Conservation (phyloP, 2,113 vertebrate species). For the Periophthalmodon schlosseri region DNA sequence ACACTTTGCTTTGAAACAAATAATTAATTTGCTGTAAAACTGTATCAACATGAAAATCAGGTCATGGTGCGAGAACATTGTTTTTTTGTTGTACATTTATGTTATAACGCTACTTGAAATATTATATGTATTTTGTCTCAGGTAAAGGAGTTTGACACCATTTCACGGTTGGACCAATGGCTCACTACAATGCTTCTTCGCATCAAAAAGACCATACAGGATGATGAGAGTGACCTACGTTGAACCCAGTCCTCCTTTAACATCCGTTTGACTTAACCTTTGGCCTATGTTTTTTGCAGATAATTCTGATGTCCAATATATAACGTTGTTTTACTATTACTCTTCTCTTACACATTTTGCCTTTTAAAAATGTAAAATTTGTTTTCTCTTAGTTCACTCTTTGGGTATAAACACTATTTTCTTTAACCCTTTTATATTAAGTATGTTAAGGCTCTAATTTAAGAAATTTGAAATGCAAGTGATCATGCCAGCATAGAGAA, state of each 20-base stretch:
- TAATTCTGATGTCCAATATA: constrained; percentile 6
- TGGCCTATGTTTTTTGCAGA: constrained; percentile 20
- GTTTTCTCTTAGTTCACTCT: constrained; percentile 9
- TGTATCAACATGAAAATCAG: too few relatives aligned
- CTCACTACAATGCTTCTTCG: constrained; percentile 94
- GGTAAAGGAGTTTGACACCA: constrained; percentile 93
- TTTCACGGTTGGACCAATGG: constrained; percentile 94
- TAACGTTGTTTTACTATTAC: constrained; percentile 17
- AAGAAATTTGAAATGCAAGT: constrained; percentile 31
- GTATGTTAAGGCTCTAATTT: constrained; percentile 21
- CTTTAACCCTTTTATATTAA: constrained; percentile 29
- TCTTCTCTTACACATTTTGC: constrained; percentile 37
- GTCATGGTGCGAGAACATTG: background rate
- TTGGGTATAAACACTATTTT: constrained; percentile 51
- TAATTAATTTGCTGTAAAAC: too few relatives aligned
- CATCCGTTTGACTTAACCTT: constrained; percentile 34
- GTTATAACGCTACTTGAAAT: background rate
- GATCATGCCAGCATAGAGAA: constrained; percentile 43
- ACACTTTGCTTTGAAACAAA: too few relatives aligned
- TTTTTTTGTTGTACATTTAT: background rate
- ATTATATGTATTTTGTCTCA: constrained; percentile 40
- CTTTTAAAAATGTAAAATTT: constrained; percentile 17
- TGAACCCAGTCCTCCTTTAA: constrained; percentile 42
- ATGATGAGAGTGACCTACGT: constrained; percentile 85
- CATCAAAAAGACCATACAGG: constrained; percentile 94